Percentiles rank a stretch among this genome's conserved stretches.
Conservation (phyloP, 2,797 vertebrate genomes). For the Loris lydekkerianus region DNA sequence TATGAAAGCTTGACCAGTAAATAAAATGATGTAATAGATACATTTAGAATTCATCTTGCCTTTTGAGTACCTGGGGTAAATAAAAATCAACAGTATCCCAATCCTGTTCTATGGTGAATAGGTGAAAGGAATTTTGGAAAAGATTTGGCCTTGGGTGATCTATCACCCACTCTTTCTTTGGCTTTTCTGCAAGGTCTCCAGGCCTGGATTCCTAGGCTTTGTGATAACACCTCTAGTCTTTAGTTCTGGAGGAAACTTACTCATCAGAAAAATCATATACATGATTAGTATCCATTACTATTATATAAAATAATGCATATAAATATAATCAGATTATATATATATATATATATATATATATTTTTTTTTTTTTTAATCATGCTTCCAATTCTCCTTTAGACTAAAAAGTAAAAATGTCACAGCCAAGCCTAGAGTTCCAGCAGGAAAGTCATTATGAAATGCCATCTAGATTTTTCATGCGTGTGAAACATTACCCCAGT, state of each 20-base stretch:
- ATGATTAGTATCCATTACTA: neutral
- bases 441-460: neutral
- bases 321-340: neutral
- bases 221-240: neutral
- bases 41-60: neutral
- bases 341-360: neutral
- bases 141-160: neutral
- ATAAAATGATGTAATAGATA: neutral
- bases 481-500: neutral
- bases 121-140: neutral
- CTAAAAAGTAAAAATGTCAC: neutral
- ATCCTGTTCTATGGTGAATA: neutral
- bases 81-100: neutral
- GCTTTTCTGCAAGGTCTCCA: neutral
- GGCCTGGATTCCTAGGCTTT: neutral
- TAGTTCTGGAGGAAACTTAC: neutral
- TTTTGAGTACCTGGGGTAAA: neutral
- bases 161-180: neutral
- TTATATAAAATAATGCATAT: neutral
- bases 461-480: neutral
- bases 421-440: neutral
- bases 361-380: neutral
- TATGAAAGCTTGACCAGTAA: neutral
- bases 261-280: neutral
- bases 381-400: neutral